Evolutionary conservation across 2,113 vertebrate genomes (phyloP).

Genomic region (Narcine bancroftii): DNA sequence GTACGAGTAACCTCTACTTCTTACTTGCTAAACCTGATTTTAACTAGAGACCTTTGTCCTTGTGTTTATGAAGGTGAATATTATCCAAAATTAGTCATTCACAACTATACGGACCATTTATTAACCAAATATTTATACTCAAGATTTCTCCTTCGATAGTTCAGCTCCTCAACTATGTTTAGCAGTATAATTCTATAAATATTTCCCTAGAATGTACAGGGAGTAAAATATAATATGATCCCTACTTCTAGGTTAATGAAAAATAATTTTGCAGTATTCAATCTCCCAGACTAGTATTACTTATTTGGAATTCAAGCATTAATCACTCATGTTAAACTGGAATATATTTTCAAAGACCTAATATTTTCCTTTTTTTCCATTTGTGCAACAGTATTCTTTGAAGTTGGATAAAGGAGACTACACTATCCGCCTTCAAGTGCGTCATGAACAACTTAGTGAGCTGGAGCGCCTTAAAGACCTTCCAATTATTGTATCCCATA

Average conservation of each 20-base stretch:
- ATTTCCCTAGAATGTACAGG: background rate
- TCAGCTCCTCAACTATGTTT: too few relatives aligned
- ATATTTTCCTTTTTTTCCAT: background rate
- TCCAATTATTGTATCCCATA: slow-evolving; percentile 88
- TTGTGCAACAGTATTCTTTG: slow-evolving; percentile 74
- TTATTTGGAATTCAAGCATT: background rate
- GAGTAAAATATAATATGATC: background rate
- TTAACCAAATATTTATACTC: too few relatives aligned
- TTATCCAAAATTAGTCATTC: too few relatives aligned
- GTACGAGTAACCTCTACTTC: too few relatives aligned
- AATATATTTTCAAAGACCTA: background rate
- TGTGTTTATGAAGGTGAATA: too few relatives aligned
- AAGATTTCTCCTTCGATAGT: too few relatives aligned
- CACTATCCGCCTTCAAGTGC: slow-evolving; percentile 85
- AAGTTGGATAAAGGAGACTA: slow-evolving; percentile 98
- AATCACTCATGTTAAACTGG: background rate
- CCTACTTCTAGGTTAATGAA: background rate
- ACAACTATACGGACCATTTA: too few relatives aligned
- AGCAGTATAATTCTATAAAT: background rate
- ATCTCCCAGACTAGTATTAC: background rate
- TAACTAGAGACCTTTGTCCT: too few relatives aligned
- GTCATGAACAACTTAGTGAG: slow-evolving; percentile 86
- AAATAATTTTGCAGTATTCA: background rate
- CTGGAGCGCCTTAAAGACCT: slow-evolving; percentile 93
- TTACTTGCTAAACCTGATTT: too few relatives aligned